Base-by-base conservation (phyloP, 2,888 invertebrate species). In the Loripinus fragilis region DNA sequence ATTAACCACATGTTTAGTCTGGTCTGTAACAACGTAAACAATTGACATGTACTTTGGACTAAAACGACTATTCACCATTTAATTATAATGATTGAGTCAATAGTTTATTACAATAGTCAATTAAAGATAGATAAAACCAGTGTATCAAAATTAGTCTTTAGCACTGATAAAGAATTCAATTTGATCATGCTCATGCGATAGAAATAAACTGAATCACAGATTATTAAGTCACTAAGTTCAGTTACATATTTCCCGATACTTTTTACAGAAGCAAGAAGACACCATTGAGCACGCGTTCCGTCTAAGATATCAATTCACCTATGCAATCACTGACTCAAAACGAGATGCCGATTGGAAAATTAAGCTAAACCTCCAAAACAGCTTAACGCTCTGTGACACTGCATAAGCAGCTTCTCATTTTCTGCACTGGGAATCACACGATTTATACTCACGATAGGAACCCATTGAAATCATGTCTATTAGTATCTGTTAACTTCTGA, bases 341-440 rank as follows among this genome's bases (percentile, higher is more conserved):
- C 60, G 60, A 23, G 60, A 60, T 20, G 23, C 52, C 78, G 83
- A 83, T 83, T 83, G 80, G 80, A 77, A 78, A 78, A 80, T 83
- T 80, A 71, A 80, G 78, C 78, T 76, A 78, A 23, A 41, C 41
- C 67, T 67, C 42, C 42, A 67, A 67, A 41, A 68, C 77, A 67
- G 70, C 80, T 73, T 69, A 66, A 20, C 60, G 41, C 17, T 30
- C 64, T 64, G 55, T 45, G 68, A 60, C 68, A 55, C 60, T 30
- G 48, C 68, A 68, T 69, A 68, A 55, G 65, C 77, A 45, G 76
- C 71, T 72, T 66, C 78, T 76, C 72, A 79, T 82, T 82, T 74
- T 76, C 74, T 71, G 76, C 76, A 66, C 64, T 52, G 60, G 55
- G 71, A 80, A 55, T 50, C 74, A 66, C 55, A 50, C 25, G 80